phyloP scores from a whole-genome alignment of 2,888 invertebrate species.

The Napeogenes sylphis region DNA sequence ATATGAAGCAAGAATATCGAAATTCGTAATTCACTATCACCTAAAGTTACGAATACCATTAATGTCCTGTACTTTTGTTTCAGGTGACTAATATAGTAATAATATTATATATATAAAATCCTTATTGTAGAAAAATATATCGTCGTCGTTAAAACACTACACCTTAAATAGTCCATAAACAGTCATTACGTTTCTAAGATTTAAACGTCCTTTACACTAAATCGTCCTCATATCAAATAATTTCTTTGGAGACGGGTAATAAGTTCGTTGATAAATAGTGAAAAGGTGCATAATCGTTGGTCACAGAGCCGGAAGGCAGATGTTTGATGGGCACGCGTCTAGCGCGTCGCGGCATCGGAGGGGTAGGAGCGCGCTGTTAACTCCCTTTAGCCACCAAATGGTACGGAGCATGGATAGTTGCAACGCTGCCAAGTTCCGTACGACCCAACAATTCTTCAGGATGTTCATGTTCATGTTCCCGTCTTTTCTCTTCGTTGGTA shows the following conservation, averaged over 20 bases:
- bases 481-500: constrained; percentile 84
- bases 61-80: constrained; percentile 22
- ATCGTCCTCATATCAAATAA: constrained; percentile 70
- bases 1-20: constrained; percentile 17
- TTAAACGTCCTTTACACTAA: constrained; percentile 48
- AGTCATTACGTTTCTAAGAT: constrained; percentile 22
- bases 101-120: constrained; percentile 37
- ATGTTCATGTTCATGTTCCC: constrained; percentile 60
- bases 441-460: constrained; percentile 60
- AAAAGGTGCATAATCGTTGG: constrained; percentile 40
- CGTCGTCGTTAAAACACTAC: constrained; percentile 25
- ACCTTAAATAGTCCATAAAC: constrained; percentile 38
- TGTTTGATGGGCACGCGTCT: constrained; percentile 38
- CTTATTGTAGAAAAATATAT: constrained; percentile 52
- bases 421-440: constrained; percentile 58
- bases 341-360: constrained; percentile 34
- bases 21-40: constrained; percentile 18
- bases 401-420: constrained; percentile 65
- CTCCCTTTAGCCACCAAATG: constrained; percentile 56
- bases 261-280: constrained; percentile 47
- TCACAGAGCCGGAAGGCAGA: constrained; percentile 32
- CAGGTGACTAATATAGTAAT: constrained; percentile 19
- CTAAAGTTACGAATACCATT: constrained; percentile 17
- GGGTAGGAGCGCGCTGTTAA: constrained; percentile 56
- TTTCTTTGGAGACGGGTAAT: constrained; percentile 46